Evolutionary conservation across 1,140 invertebrate genomes (phyloP), one percentile per base, ranked within the genome.

Genomic region (Lethrus apterus): DNA sequence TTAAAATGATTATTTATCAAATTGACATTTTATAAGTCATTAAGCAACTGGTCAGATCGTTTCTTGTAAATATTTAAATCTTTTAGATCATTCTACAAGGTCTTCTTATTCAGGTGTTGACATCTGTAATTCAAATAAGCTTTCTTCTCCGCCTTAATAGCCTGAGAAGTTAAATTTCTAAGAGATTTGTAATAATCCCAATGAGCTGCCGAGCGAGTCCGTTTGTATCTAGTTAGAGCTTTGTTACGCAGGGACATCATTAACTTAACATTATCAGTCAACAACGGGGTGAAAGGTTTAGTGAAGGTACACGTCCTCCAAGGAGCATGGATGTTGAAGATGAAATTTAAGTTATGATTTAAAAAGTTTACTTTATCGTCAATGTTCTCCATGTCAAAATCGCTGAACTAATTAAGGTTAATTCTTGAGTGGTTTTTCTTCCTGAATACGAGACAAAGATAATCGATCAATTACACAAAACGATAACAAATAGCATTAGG

Each of bases 311-410:
- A 11, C 5, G 30, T 33, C 17, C 4, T 34, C 33, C 7, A 23
- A n/a, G 31, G 31, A 8, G 32, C 20, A 45, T 45, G 31, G 5
- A 11, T 23, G 34, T 34, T 20, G 21, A 45, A 33, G n/a, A 45
- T n/a, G 23, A 13, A 11, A 3, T 8, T 21, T 23, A 45, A 1
- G 3, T 33, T 32, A 9, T 9, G 10, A 23, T 45, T 45, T 18
- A 45, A 45, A 7, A 34, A n/a, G 15, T 14, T 20, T 10, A 45
- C 5, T 35, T 45, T 45, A 8, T 24, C 20, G 34, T 44, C 29
- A 33, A 44, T 44, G 13, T 34, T 21, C 10, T 19, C 15, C 2
- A 20, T 2, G 17, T 34, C 40, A 42, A 26, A 42, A 23, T 26
- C 13, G 29, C n/a, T 5, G 17, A 14, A 11, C 19, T 11, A 42